Evolutionary conservation across 2,888 invertebrate genomes (phyloP).

Genomic region (Melipona beecheii): DNA sequence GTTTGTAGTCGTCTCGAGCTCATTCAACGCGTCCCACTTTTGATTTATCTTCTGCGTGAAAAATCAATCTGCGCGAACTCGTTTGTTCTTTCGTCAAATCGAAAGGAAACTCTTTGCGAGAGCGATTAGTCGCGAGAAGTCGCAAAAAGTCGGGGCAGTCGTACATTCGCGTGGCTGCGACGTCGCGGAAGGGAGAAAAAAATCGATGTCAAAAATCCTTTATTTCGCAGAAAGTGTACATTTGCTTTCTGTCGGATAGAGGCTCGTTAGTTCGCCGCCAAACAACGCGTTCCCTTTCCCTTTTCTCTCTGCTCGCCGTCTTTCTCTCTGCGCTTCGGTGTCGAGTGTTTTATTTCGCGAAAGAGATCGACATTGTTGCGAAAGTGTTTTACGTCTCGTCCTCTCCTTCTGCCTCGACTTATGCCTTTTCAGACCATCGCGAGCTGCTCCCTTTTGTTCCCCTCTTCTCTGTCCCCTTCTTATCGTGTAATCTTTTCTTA

Average conservation of each 20-base stretch:
- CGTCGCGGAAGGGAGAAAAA: constrained; percentile 34
- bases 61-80: background rate
- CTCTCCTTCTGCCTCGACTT: constrained; percentile 12
- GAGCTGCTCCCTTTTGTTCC: constrained; percentile 1
- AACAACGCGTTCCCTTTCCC: constrained; percentile 66
- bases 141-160: background rate
- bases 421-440: constrained; percentile 23
- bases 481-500: background rate
- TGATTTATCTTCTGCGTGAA: background rate
- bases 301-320: constrained; percentile 28
- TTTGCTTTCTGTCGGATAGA: constrained; percentile 61
- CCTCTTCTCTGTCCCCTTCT: background rate
- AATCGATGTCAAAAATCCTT: constrained; percentile 64
- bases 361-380: constrained; percentile 80
- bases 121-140: background rate
- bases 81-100: background rate
- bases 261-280: constrained; percentile 78
- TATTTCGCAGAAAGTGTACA: constrained; percentile 60
- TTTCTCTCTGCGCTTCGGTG: constrained; percentile 33
- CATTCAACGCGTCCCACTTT: background rate
- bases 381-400: constrained; percentile 77
- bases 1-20: background rate
- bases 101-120: background rate
- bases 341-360: constrained; percentile 77
- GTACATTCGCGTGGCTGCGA: constrained; percentile 14